These are phyloP conservation scores for Brassicogethes aeneus DNA, from an alignment of 2,888 invertebrate species.

Conservation along the genomic window DNA sequence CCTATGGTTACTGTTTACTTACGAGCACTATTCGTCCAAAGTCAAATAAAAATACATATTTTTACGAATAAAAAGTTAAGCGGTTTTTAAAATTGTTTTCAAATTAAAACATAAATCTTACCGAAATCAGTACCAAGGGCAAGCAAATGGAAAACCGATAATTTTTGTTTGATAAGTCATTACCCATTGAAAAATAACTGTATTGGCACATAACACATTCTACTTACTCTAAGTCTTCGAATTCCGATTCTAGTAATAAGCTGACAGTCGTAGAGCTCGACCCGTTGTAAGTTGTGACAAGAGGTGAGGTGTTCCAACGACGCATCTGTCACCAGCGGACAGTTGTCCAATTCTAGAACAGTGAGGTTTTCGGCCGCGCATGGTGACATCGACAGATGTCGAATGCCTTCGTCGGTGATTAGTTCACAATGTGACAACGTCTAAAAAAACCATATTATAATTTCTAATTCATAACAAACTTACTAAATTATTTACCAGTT, in stretches of 20 bases:
- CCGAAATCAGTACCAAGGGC: no score
- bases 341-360: constrained; percentile 96
- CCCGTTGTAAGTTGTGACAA: constrained; percentile 91
- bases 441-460: constrained; percentile 44
- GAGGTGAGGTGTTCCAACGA: constrained; percentile 90
- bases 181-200: no score
- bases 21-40: no score
- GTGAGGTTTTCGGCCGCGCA: constrained; percentile 91
- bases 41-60: no score
- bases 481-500: constrained; percentile 60
- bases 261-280: constrained; percentile 99
- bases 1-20: no score
- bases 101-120: no score
- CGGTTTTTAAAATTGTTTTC: no score
- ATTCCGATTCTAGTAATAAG: constrained; percentile 96
- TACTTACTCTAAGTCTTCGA: constrained; percentile 84
- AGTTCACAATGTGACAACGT: constrained; percentile 97
- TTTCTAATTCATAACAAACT: neutral
- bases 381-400: constrained; percentile 84
- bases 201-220: no score
- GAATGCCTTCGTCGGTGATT: constrained; percentile 96
- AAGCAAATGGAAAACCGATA: no score
- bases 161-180: no score
- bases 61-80: no score
- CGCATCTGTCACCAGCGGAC: constrained; percentile 94